Evolutionary conservation across 2,797 vertebrate species (phyloP), one percentile per base, ranked within the genome.

Genomic region (Selene dorsalis): DNA sequence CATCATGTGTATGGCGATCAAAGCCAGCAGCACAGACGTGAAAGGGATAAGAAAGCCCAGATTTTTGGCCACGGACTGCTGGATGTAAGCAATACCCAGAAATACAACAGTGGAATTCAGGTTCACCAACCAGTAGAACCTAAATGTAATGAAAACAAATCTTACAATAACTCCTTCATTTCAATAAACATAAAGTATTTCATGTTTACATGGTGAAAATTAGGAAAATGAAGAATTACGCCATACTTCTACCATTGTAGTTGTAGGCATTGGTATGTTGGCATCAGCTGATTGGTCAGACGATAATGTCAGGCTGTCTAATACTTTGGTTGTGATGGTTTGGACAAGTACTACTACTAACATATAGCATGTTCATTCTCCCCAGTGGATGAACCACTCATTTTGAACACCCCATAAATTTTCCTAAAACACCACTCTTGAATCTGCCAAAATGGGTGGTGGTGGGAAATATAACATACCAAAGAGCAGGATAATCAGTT

Each of bases 121-220:
- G 88, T 96, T 98, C 83, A 95, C 92, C 89, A 97, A 86, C 97
- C 97, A 98, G 62, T 97, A 96, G 91, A 97, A 97, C 97, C 97
- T 98, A 77, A 74, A 78, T 9, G 47, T 8, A 52, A 67, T 39
- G 7, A 75, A 64, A 75, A 20, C 10, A 59, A 41, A 70, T 17
- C n/a, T 45, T 22, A 57, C 43, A 43, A 17, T 22, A 17, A 26
- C 20, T 60, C 12, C 17, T 53, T 48, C 8, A 32, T 26, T 22
- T 53, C 11, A 69, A 26, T 22, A 39, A 69, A 61, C 9, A 65
- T 12, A 0, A 14, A 13, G 28, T 2, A 56, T 22, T 43, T 43
- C 13, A 56, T 45, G 26, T 8, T 67, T 12, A 50, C 17, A 41
- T 20, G 13, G 7, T 2, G 0, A 11, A 35, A 35, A 35, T 35